Evolutionary conservation across 2,797 vertebrate genomes (phyloP), one percentile per base, ranked within the genome.

Genomic region (Natrix natrix): DNA sequence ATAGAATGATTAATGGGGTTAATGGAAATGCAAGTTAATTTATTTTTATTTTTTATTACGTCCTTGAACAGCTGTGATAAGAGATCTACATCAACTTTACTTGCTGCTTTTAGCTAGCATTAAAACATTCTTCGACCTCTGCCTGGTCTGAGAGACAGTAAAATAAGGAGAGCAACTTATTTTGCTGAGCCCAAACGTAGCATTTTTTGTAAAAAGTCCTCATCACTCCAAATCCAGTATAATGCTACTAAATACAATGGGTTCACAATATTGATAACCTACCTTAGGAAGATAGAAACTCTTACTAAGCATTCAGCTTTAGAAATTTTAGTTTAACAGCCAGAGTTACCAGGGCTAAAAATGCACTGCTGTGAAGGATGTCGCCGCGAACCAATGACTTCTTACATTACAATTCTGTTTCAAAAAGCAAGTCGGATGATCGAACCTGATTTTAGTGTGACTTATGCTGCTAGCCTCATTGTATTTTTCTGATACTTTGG

Each of bases 401-500:
- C 54, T 57, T 59, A 24, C 56, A 74, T 52, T 94, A n/a, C 24
- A 16, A 1, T 93, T 94, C 94, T 54, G 86, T 94, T 91, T 87
- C 89, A 1, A 22, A 92, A 90, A 66, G 2, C 3, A 48, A 1
- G 55, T n/a, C 83, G 55, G 0, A 28, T 57, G 26, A 7, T 37
- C 88, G 43, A 24, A 28, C 17, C 5, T 32, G 56, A 0, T 60
- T 43, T 20, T 88, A 60, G 52, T 90, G 0, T 0, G 16, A 26
- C 86, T 63, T 1, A 57, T 83, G 8, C 74, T 59, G 3, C 0
- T 1, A 0, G 1, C 32, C 17, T 32, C 1, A 12, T 89, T 55
- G 28, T 55, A 52, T 6, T 54, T 95, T 94, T 69, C 28, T 78
- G 95, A 96, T 97, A 96, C 95, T 92, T 93, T 93, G 96, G 94